phyloP scores from a whole-genome alignment of 2,113 vertebrate species.

The Poecile atricapillus region DNA sequence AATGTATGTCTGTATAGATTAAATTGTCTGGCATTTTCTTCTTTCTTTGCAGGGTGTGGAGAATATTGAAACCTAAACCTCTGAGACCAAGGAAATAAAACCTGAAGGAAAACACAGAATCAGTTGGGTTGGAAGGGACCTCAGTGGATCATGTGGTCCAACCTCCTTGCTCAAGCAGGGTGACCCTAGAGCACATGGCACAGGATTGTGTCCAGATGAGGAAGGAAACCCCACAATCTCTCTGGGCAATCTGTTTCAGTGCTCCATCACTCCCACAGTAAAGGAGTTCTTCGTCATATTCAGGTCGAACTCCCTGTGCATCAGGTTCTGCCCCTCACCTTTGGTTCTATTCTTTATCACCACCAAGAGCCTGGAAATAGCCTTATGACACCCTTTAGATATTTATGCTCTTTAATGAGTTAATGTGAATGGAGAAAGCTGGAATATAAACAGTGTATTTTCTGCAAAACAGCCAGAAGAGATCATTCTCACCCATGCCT shows the following conservation, averaged over 20 bases:
- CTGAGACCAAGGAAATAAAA: not conserved
- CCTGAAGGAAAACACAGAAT: not conserved
- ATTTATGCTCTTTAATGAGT: not conserved
- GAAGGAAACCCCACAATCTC: not conserved
- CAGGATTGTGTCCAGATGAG: not conserved
- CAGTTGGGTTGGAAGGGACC: accelerated
- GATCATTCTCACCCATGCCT: not conserved
- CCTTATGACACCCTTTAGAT: not conserved
- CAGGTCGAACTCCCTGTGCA: not conserved
- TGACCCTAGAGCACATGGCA: not conserved
- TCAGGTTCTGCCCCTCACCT: not conserved
- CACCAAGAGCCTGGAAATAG: not conserved
- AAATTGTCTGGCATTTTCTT: not conserved
- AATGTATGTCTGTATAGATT: not conserved
- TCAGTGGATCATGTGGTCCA: not conserved
- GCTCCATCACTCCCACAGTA: not conserved
- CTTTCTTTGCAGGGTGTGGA: not conserved
- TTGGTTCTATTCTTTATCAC: not conserved
- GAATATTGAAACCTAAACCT: not conserved
- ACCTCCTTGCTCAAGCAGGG: not conserved
- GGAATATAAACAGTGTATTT: not conserved
- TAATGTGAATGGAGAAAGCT: not conserved
- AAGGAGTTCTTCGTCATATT: not conserved
- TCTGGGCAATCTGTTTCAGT: not conserved
- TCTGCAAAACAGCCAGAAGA: not conserved